Base-by-base conservation (phyloP, 23 tunicate species). In the Clavelina lepadiformis region DNA sequence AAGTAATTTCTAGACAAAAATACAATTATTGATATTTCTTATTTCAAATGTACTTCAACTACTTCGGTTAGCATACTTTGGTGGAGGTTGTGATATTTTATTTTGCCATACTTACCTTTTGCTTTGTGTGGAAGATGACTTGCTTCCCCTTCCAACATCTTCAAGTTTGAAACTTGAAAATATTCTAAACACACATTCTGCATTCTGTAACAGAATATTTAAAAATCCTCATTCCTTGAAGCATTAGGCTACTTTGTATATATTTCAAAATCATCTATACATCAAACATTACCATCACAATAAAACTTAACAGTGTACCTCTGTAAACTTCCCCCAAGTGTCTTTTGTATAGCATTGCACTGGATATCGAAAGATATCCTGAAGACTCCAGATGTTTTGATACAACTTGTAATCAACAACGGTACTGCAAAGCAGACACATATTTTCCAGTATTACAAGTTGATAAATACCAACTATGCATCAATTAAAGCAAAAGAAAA, bases 341-440 rank as follows among this genome's bases (percentile, higher is more conserved):
- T 81, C 97, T 53, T 75, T 75, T 30, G 63, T 81, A 51, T 94
- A 94, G 54, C 94, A 79, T 66, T 94, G 99, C 15, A 66, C 62
- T 5, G 99, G 99, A 46, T 71, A 61, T 0, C 99, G 91, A 67
- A 94, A 94, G 5, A 80, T 61, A 67, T 94, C 99, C 71, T 94
- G 99, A 13, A 94, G 57, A 31, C 81, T 75, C 99, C 99, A 94
- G 3, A 94, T 80, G 65, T 81, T 65, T 30, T 69, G 28, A 62
- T 83, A 91, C 53, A 91, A 46, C 67, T 89, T 71, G 73, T 67
- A 76, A 46, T 89, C 97, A 27, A 89, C 82, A 23, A 84, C 52
- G 20, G 41, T 73, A 36, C 62, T 80, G 76, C 61, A 33, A 55
- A 41, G 49, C 49, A 41, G 15, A 41, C 15, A 11, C 15, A 41